Base-by-base conservation (phyloP, 2,888 invertebrate species). In the Heteromurus nitidus region DNA sequence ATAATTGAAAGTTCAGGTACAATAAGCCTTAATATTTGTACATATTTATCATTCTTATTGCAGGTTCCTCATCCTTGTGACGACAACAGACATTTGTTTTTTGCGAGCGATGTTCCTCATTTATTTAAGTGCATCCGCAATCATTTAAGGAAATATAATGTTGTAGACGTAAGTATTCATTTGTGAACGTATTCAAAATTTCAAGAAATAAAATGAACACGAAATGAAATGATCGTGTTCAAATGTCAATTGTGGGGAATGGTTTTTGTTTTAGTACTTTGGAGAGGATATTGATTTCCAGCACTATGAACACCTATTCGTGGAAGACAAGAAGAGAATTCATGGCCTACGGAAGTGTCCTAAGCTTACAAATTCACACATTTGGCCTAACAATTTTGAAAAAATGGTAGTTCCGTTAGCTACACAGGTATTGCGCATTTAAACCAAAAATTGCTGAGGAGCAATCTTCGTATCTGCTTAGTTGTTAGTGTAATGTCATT, bases 71-170 rank as follows among this genome's bases (percentile, higher is more conserved):
- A 82, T n/a, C 82, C 82, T 9, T 44, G 30, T 31, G 79, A 82
- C 30, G 55, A 28, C 0, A 1, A 0, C 18, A 13, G 80, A 68
- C n/a, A 11, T 7, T 42, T 82, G n/a, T 58, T 60, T 28, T 79
- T 80, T 28, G 13, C 55, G 24, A 50, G 44, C 20, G 82, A 82
- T 26, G 28, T 74, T 42, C 74, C 70, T 0, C 79, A 82, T 50
- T 20, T 80, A 0, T 28, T 82, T n/a, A 82, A 82, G 55, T 79
- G 69, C 30, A 69, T 74, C 1, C 11, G 79, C 11, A 82, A 82
- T 74, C 36, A 82, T 50, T 68, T 79, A 18, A 20, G 18, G 16
- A 74, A 79, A 22, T 55, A 76, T 36, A 36, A 36, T 36, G 9
- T 9, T 36, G 7, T 36, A 36, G 36, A n/a, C n/a, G n/a, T n/a